Base-by-base conservation (phyloP, 2,113 vertebrate species). In the Acinonyx jubatus region DNA sequence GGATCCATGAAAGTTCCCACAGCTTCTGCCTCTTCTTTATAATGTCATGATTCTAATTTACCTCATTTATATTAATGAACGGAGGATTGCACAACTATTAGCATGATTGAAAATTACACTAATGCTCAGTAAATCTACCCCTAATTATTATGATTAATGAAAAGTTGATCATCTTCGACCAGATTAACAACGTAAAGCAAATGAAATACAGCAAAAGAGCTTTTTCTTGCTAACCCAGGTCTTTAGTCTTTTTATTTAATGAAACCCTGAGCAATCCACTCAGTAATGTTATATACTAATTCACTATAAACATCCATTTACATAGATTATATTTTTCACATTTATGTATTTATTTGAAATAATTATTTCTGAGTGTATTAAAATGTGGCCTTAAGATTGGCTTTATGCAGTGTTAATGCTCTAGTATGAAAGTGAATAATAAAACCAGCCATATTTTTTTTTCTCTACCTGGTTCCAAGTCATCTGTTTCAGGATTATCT, bases 1-100 rank as follows among this genome's bases (percentile, higher is more conserved):
- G 0, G 71, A 98, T 92, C 96, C 78, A 91, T 7, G 45, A 96
- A 98, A 97, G 95, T 98, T 98, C 83, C 91, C 41, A 23, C 94
- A 97, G 96, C 97, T 98, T 98, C 96, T 97, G 97, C 94, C 84
- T 98, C 83, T 91, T 94, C 96, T 98, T 98, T 97, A 98, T 98
- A 99, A 98, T 98, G 98, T 82, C 98, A 98, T 61, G 73, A 45
- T 98, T 98, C 96, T 98, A 98, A 99, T 98, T 98, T 98, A 98
- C 97, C 97, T 98, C 98, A 98, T 99, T 99, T 98, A 98, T 99
- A 98, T 98, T 99, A 99, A 99, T 98, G 99, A 98, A 98, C 10
- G 71, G 87, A 96, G 97, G 86, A 97, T 97, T 98, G 98, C 97
- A 97, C 91, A 98, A 98, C 97, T 98, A 98, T 99, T 98, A 99